These are phyloP conservation scores for Xenentodon cancila DNA, from an alignment of 2,797 vertebrate genomes.

Conservation along the genomic window DNA sequence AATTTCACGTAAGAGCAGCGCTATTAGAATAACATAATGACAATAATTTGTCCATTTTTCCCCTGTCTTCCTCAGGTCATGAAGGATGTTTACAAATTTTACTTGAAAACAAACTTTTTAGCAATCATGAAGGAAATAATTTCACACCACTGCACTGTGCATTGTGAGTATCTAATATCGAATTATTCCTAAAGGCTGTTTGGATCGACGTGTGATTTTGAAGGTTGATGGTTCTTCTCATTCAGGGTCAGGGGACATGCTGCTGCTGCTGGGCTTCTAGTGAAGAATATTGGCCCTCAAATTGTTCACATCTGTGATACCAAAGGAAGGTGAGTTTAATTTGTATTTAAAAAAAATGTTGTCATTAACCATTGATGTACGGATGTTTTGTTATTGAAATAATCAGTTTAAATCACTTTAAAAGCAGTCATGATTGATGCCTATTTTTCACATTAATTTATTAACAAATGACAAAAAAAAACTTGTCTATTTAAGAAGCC, in stretches of 20 bases:
- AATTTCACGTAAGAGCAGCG: neutral
- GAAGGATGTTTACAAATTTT: constrained; percentile 96
- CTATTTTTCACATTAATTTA: too few species aligned
- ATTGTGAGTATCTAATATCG: constrained; percentile 86
- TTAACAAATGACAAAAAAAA: too few species aligned
- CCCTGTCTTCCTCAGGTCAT: constrained; percentile 80
- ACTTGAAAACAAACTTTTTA: constrained; percentile 94
- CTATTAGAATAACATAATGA: neutral
- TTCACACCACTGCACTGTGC: constrained; percentile 98
- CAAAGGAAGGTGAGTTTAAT: constrained; percentile 90
- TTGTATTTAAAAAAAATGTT: neutral
- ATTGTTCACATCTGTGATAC: constrained; percentile 89
- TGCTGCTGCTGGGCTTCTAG: constrained; percentile 85
- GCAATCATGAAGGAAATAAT: constrained; percentile 89
- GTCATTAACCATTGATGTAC: neutral
- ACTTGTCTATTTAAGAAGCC: too few species aligned
- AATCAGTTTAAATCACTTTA: neutral
- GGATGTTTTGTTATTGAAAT: neutral
- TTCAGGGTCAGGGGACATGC: constrained; percentile 93
- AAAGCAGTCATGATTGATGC: too few species aligned
- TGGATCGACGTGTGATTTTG: neutral
- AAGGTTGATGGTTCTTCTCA: neutral
- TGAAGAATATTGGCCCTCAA: constrained; percentile 84
- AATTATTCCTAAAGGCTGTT: neutral
- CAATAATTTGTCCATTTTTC: constrained; percentile 7